Conservation (phyloP, 2,113 vertebrate genomes). For the Saguinus imperator region DNA sequence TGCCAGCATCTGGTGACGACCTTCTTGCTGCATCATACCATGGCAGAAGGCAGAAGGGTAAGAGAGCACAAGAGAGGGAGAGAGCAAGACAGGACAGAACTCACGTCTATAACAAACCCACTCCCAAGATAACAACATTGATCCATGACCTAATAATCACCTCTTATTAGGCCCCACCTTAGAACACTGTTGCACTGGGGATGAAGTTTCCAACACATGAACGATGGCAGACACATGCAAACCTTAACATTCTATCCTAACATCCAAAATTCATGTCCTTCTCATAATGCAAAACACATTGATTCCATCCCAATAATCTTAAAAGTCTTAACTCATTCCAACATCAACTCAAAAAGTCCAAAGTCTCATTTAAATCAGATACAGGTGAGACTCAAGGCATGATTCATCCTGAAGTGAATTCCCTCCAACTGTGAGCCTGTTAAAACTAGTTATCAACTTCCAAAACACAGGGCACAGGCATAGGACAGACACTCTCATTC, state of each 20-base stretch:
- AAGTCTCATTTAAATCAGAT: neutral
- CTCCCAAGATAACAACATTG: neutral
- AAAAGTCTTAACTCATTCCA: neutral
- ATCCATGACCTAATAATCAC: neutral
- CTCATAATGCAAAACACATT: neutral
- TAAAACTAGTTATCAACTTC: neutral
- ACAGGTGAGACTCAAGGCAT: neutral
- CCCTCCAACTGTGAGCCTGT: neutral
- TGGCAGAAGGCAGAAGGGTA: neutral
- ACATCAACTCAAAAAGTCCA: neutral
- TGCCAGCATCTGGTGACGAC: neutral
- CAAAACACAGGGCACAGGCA: neutral
- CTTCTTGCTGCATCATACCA: neutral
- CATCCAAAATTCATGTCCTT: neutral
- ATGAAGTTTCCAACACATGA: neutral
- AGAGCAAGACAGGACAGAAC: neutral
- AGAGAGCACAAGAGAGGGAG: neutral
- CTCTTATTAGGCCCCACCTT: neutral
- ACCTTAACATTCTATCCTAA: neutral
- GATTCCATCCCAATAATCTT: neutral
- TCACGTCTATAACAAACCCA: neutral
- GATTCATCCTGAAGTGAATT: neutral
- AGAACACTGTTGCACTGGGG: neutral
- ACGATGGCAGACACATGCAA: neutral
- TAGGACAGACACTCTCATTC: neutral